Conservation (phyloP, 2,113 vertebrate species). For the Gallinago paraguaiae region DNA sequence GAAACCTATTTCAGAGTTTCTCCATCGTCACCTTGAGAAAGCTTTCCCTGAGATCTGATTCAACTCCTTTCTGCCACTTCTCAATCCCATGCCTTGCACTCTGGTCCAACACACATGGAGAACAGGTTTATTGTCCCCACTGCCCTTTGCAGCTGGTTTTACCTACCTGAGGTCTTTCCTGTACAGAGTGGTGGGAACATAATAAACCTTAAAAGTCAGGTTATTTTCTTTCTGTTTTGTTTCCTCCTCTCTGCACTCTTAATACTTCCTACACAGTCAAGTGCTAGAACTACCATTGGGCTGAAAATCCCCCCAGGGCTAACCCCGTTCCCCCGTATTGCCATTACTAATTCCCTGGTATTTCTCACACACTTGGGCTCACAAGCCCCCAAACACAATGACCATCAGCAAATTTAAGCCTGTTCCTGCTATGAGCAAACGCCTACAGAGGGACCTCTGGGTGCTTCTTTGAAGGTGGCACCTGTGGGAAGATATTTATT, state of each 20-base stretch:
- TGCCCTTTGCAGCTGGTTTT: background rate
- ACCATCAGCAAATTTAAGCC: background rate
- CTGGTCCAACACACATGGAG: rapidly evolving
- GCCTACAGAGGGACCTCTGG: background rate
- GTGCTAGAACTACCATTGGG: background rate
- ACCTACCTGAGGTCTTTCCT: background rate
- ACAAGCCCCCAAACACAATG: too few species aligned
- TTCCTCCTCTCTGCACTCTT: background rate
- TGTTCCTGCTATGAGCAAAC: background rate
- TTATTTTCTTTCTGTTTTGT: background rate
- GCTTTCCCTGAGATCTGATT: background rate
- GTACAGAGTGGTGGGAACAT: background rate
- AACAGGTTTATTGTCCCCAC: rapidly evolving
- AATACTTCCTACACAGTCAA: background rate
- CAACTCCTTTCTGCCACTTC: background rate
- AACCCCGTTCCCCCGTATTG: background rate
- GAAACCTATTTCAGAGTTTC: background rate
- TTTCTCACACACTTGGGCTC: rapidly evolving
- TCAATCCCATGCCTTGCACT: background rate
- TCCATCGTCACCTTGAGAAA: background rate
- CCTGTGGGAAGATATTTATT: too few species aligned
- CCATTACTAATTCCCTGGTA: too few species aligned
- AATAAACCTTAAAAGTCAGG: rapidly evolving
- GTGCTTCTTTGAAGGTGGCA: background rate
- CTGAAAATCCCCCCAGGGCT: background rate